A percentile compares a stretch with the other conserved stretches of the same genome.
These are phyloP conservation scores for Agapostemon virescens DNA, from an alignment of 2,888 invertebrate species.

Conservation along the genomic window DNA sequence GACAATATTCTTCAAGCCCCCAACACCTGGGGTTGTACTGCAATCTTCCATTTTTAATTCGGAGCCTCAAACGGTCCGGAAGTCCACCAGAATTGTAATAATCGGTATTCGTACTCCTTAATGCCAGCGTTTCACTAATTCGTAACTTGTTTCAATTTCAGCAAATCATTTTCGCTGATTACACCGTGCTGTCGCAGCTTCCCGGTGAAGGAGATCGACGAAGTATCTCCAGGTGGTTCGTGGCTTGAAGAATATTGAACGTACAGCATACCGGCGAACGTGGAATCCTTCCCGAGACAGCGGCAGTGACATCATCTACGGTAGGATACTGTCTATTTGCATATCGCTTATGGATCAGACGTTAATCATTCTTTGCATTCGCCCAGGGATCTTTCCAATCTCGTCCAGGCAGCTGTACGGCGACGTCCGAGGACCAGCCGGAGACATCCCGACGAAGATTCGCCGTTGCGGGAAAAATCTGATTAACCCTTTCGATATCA, in stretches of 20 bases:
- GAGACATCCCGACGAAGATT: constrained; percentile 8
- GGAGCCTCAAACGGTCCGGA: background rate
- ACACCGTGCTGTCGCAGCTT: no score
- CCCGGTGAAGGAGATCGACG: no score
- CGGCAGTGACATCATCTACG: background rate
- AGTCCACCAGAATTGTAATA: background rate
- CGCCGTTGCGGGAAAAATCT: background rate
- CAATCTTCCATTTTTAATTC: no score
- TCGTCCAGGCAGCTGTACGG: background rate
- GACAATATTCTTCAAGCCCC: background rate
- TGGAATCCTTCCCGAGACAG: background rate
- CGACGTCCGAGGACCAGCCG: background rate
- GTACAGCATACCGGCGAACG: background rate
- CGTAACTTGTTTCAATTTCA: no score
- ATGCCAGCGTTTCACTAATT: no score
- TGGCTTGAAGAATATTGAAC: background rate
- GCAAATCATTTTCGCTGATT: no score
- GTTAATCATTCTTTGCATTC: background rate
- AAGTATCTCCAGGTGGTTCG: background rate
- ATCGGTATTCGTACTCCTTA: no score
- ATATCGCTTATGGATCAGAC: background rate
- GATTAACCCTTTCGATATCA: background rate
- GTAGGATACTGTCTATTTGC: background rate
- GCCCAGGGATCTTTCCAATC: background rate
- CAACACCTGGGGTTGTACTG: background rate